phyloP scores from a whole-genome alignment of 2,888 invertebrate genomes.

The Himalopsyche japonica region DNA sequence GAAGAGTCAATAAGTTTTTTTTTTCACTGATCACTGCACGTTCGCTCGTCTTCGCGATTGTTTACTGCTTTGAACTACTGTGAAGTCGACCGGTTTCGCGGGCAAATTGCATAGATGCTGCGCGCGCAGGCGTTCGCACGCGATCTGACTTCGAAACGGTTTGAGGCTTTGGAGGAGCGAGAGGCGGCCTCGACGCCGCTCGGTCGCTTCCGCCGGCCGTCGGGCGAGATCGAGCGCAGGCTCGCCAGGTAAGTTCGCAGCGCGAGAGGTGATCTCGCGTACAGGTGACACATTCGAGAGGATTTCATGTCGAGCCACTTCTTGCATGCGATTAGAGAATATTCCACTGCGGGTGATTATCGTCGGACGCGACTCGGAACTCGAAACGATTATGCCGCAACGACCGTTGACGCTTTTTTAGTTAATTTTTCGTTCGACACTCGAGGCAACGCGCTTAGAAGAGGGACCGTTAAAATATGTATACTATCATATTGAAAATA shows the following conservation, averaged over 20 bases:
- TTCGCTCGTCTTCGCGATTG: neutral
- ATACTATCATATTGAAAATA: neutral
- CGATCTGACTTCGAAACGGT: neutral
- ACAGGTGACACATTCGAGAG: neutral
- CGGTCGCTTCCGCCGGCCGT: neutral
- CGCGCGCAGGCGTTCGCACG: conserved; percentile 1
- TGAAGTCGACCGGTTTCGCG: neutral
- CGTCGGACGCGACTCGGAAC: neutral
- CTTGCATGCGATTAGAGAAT: neutral
- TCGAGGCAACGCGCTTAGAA: neutral
- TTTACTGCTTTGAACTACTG: neutral
- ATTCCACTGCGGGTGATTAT: neutral
- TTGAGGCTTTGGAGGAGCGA: neutral
- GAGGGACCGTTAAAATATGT: neutral
- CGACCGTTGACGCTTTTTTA: neutral
- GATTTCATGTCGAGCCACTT: neutral
- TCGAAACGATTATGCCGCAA: neutral
- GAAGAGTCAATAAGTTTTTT: neutral
- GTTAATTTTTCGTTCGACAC: neutral
- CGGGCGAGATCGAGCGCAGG: neutral
- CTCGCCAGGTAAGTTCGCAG: neutral
- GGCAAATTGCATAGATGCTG: neutral
- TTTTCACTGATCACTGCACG: neutral
- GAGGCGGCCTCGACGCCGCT: neutral
- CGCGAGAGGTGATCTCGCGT: neutral